Evolutionary conservation across 2,797 vertebrate species (phyloP), one percentile per base, ranked within the genome.

Genomic region (Octomys mimax): DNA sequence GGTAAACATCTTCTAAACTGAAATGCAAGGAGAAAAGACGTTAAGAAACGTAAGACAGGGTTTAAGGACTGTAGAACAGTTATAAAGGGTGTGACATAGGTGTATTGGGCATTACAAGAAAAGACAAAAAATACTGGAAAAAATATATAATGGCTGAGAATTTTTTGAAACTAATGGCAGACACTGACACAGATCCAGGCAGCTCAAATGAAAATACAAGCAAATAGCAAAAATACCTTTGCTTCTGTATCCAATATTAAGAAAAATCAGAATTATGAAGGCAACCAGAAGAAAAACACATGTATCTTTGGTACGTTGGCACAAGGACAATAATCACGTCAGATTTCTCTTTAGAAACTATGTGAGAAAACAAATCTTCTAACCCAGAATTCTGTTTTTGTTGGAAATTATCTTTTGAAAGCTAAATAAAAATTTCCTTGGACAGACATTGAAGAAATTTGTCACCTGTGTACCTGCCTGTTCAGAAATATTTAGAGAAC

Each of bases 41-140:
- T 52, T 81, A 16, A 68, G 59, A 33, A 90, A 36, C 61, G 18
- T 39, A 22, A 62, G 91, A 24, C 16, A 78, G 19, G 59, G 54
- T 46, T 39, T 31, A 73, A 78, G 62, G 79, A 54, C n/a, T 64
- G 1, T 54, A 61, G 52, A 21, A 16, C 3, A 31, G 18, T 49
- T 77, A 18, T 77, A 46, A 61, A 64, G 62, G 18, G 3, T 49
- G 10, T 39, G 31, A 59, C 28, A n/a, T 19, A 66, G 12, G 24
- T 26, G 33, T 70, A 82, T 4, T 61, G 46, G 33, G 49, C 86
- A 64, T 57, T 28, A 52, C 52, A 86, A 89, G 36, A 54, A 61
- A 39, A 66, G 62, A 71, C 57, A 46, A 59, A 94, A 49, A 94
- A 94, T 54, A 66, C 39, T 73, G 89, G 71, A 83, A 6, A 11